Conservation (phyloP, 2,113 vertebrate genomes). For the Brachypteracias leptosomus region DNA sequence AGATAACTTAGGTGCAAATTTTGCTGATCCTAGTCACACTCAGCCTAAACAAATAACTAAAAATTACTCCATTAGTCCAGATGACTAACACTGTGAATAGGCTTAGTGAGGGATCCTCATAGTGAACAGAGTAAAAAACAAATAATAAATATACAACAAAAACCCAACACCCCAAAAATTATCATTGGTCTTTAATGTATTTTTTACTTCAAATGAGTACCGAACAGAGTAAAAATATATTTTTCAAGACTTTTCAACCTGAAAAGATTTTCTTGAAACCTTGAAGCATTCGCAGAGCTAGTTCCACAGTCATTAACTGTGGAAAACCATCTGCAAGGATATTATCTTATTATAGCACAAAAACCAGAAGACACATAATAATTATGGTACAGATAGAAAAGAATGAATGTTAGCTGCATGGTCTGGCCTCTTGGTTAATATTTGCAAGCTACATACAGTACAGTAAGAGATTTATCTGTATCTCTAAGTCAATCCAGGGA, state of each 20-base stretch:
- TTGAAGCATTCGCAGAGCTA: neutral
- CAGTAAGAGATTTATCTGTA: neutral
- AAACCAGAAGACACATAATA: neutral
- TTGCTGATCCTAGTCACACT: neutral
- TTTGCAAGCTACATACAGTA: neutral
- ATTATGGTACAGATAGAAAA: neutral
- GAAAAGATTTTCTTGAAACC: neutral
- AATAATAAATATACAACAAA: neutral
- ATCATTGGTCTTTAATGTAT: neutral
- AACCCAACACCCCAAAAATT: neutral
- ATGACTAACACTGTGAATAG: neutral
- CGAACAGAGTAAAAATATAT: neutral
- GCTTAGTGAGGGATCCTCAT: neutral
- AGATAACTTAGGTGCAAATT: constrained; percentile 8
- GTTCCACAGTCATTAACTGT: neutral
- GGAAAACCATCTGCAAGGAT: neutral
- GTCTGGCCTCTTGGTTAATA: neutral
- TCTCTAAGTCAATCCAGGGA: neutral
- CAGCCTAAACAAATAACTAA: constrained; percentile 7
- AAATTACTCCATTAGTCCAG: neutral
- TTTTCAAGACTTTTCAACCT: neutral
- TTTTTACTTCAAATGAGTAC: neutral
- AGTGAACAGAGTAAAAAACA: neutral
- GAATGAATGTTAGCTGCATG: neutral
- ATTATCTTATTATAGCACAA: neutral